phyloP scores from a whole-genome alignment of 2,113 vertebrate species.

The Salvelinus sp. region DNA sequence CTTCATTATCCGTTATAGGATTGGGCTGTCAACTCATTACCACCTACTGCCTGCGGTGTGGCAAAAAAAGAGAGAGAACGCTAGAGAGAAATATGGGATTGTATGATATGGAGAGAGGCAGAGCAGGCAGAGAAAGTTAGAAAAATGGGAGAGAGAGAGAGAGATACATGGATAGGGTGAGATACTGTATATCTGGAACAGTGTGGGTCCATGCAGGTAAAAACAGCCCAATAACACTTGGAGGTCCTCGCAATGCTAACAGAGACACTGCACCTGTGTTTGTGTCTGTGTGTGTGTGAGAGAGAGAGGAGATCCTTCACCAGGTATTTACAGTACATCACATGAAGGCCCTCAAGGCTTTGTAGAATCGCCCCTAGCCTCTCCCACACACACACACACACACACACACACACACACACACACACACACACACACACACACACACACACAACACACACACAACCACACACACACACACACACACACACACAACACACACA shows the following conservation, averaged over 20 bases:
- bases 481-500: too few species aligned
- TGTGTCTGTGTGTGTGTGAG: slow-evolving; percentile 15
- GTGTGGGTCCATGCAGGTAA: slow-evolving; percentile 28
- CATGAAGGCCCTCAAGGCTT: slow-evolving; percentile 32
- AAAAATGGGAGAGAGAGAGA: slow-evolving; percentile 1
- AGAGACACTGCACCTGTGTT: slow-evolving; percentile 34
- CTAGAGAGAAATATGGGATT: neutral
- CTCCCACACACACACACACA: neutral
- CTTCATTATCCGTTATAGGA: neutral
- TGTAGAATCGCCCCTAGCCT: slow-evolving; percentile 6
- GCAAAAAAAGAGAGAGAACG: neutral
- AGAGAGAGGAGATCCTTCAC: slow-evolving; percentile 53
- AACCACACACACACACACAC: too few species aligned
- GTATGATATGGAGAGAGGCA: slow-evolving; percentile 5
- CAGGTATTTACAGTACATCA: slow-evolving; percentile 50
- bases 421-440: neutral
- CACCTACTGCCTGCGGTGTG: neutral
- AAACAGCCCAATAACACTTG: slow-evolving; percentile 45
- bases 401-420: slow-evolving; percentile 22
- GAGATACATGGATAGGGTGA: slow-evolving; percentile 31
- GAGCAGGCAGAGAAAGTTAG: neutral
- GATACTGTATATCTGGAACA: slow-evolving; percentile 49
- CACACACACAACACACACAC: slow-evolving; percentile 18
- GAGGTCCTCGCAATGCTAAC: slow-evolving; percentile 37
- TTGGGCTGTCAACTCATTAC: neutral